Percentiles rank a stretch among this genome's conserved stretches.
Conservation (phyloP, 2,888 invertebrate species). For the Lasiommata megera region DNA sequence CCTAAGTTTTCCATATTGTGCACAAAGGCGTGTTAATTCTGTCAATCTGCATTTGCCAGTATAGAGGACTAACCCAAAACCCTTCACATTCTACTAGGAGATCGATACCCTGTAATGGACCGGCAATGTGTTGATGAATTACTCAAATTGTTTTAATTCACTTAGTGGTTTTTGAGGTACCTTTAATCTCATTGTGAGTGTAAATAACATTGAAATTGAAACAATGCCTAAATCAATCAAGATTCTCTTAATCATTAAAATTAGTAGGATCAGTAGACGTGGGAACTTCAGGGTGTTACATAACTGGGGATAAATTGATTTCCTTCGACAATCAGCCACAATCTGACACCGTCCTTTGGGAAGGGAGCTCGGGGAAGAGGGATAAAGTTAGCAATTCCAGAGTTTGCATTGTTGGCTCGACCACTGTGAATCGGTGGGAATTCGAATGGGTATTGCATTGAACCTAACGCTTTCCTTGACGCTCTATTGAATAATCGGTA, state of each 20-base stretch:
- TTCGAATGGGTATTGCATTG: slow-evolving; percentile 63
- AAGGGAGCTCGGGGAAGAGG: slow-evolving; percentile 36
- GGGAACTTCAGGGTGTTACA: slow-evolving; percentile 52
- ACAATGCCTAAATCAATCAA: slow-evolving; percentile 37
- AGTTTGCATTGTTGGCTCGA: slow-evolving; percentile 63
- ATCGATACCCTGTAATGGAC: too few species aligned
- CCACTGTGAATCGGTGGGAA: slow-evolving; percentile 51
- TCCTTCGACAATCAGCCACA: slow-evolving; percentile 56
- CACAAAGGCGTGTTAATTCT: too few species aligned
- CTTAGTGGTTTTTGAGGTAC: too few species aligned
- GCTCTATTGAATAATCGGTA: slow-evolving; percentile 51
- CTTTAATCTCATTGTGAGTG: slow-evolving; percentile 17
- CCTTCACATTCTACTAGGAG: too few species aligned
- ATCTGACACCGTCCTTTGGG: slow-evolving; percentile 49
- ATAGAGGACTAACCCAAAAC: too few species aligned
- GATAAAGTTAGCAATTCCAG: slow-evolving; percentile 68
- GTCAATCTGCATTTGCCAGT: too few species aligned
- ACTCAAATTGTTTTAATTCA: too few species aligned
- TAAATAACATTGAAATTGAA: slow-evolving; percentile 25
- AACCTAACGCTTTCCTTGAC: slow-evolving; percentile 53
- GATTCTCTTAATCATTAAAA: slow-evolving; percentile 34
- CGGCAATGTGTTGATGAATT: too few species aligned
- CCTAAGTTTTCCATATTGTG: too few species aligned
- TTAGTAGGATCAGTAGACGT: slow-evolving; percentile 41
- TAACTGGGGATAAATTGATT: slow-evolving; percentile 67